phyloP scores from a whole-genome alignment of 1,140 invertebrate species.

The Drosophila ananassae region DNA sequence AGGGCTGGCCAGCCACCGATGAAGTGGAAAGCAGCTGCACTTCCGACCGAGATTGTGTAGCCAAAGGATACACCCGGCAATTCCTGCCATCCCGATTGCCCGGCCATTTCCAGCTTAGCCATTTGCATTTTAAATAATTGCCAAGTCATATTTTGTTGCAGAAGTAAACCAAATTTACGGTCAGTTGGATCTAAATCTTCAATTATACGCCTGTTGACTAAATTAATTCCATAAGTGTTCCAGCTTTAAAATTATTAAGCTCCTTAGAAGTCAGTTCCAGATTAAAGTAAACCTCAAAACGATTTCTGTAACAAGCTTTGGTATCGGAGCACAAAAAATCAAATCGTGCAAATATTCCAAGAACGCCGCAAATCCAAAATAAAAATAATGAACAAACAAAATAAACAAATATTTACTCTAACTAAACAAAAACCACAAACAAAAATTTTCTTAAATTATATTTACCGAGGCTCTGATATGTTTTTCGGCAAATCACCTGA shows the following conservation, averaged over 20 bases:
- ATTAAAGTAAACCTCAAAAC: neutral
- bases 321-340: too few species aligned
- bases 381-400: neutral
- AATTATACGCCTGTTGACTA: slow-evolving; percentile 3
- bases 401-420: neutral
- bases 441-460: slow-evolving; percentile 1
- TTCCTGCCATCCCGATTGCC: neutral
- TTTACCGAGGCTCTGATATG: neutral
- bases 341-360: neutral
- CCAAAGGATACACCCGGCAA: slow-evolving; percentile 9
- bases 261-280: neutral
- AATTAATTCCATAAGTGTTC: slow-evolving; percentile 1
- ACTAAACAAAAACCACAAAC: neutral
- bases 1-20: slow-evolving; percentile 9
- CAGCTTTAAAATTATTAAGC: neutral
- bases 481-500: neutral
- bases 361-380: neutral
- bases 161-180: slow-evolving; percentile 4
- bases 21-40: slow-evolving; percentile 41
- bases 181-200: neutral
- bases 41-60: slow-evolving; percentile 42
- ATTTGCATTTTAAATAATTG: slow-evolving; percentile 41
- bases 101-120: slow-evolving; percentile 11
- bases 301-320: neutral
- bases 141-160: slow-evolving; percentile 19